phyloP scores from a whole-genome alignment of 2,797 vertebrate genomes.

The Pipistrellus kuhlii region DNA sequence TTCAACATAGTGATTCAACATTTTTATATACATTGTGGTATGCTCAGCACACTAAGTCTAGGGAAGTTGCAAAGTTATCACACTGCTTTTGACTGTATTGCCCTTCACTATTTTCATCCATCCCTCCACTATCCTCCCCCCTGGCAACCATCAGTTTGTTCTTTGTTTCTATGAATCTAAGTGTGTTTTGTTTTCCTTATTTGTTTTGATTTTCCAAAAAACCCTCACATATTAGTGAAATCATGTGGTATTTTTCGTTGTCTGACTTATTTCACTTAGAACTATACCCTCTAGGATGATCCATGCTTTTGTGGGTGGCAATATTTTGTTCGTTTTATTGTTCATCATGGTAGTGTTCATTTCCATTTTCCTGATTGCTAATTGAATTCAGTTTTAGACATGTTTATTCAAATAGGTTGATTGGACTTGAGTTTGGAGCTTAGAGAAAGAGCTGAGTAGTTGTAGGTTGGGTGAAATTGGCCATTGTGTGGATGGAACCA shows the following conservation, averaged over 20 bases:
- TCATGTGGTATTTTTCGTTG: not conserved
- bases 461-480: not conserved
- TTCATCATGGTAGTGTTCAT: not conserved
- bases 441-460: not conserved
- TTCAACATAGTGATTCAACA: not conserved
- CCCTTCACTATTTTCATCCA: not conserved
- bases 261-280: not conserved
- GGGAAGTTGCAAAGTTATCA: not conserved
- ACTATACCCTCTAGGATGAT: not conserved
- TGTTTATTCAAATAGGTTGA: not conserved
- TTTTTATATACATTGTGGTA: not conserved
- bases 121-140: not conserved
- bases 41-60: not conserved
- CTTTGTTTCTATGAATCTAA: not conserved
- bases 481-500: not conserved
- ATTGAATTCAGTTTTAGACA: not conserved
- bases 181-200: not conserved
- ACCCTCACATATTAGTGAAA: not conserved
- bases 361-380: not conserved
- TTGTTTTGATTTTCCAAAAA: not conserved
- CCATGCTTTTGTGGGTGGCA: not conserved
- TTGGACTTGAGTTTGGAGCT: not conserved
- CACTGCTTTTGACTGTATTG: not conserved
- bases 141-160: not conserved
- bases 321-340: not conserved